phyloP scores from a whole-genome alignment of 2,888 invertebrate genomes.

The Theodoxus fluviatilis region DNA sequence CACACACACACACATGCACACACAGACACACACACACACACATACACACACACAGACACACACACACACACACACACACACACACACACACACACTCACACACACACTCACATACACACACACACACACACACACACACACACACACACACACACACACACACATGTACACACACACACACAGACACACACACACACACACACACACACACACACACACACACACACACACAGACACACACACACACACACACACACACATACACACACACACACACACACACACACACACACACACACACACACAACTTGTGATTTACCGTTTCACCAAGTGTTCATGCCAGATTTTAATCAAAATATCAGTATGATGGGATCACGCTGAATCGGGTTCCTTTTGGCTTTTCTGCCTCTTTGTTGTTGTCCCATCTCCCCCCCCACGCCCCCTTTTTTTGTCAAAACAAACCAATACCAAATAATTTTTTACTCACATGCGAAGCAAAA shows the following conservation, averaged over 20 bases:
- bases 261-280: slow-evolving; percentile 5
- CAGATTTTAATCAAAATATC: no score
- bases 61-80: not conserved
- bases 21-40: not conserved
- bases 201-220: not conserved
- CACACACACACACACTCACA: not conserved
- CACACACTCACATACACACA: slow-evolving; percentile 6
- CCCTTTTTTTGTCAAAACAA: no score
- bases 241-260: slow-evolving; percentile 5
- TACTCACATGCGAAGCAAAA: no score
- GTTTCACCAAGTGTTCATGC: no score
- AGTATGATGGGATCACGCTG: no score
- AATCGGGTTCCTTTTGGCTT: no score
- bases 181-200: not conserved
- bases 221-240: not conserved
- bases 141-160: not conserved
- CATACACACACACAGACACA: not conserved
- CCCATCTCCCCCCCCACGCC: no score
- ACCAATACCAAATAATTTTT: no score
- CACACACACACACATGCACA: no score
- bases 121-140: slow-evolving; percentile 15
- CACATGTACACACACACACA: not conserved
- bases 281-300: not conserved
- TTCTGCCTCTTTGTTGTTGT: no score
- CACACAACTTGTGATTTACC: not conserved